Evolutionary conservation across 2,797 vertebrate genomes (phyloP).

Genomic region (Sparidentex hasta): DNA sequence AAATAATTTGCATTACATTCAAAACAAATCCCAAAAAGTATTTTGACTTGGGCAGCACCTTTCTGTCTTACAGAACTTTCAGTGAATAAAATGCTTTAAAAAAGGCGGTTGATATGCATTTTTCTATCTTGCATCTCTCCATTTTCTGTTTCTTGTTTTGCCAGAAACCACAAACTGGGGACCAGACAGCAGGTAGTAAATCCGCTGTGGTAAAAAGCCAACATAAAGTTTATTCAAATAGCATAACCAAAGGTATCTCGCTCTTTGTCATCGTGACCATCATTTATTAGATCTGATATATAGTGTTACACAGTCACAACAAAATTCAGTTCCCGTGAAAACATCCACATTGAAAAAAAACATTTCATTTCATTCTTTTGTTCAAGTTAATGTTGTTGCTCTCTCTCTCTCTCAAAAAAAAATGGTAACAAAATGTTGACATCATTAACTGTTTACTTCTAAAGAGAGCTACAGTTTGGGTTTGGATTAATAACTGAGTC

Average conservation of each 20-base stretch:
- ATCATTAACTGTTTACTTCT: neutral
- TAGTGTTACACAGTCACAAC: neutral
- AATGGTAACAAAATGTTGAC: neutral
- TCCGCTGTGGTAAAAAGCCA: neutral
- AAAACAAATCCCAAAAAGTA: no score
- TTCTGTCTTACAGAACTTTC: no score
- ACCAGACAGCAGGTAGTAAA: neutral
- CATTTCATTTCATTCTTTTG: neutral
- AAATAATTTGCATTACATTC: no score
- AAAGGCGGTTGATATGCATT: no score
- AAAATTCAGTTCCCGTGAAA: neutral
- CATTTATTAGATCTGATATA: neutral
- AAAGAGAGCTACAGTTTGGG: neutral
- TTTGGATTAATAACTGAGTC: neutral
- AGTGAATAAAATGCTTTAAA: no score
- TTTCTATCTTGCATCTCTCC: no score
- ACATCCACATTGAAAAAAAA: neutral
- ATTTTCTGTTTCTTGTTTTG: no score
- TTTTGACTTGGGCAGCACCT: no score
- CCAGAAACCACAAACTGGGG: neutral
- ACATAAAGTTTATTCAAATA: neutral
- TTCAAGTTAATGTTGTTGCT: neutral
- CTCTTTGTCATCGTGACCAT: neutral
- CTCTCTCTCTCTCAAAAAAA: neutral
- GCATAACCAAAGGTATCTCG: neutral